Base-by-base conservation (phyloP, 2,797 vertebrate genomes). In the Phylloscopus collybita region DNA sequence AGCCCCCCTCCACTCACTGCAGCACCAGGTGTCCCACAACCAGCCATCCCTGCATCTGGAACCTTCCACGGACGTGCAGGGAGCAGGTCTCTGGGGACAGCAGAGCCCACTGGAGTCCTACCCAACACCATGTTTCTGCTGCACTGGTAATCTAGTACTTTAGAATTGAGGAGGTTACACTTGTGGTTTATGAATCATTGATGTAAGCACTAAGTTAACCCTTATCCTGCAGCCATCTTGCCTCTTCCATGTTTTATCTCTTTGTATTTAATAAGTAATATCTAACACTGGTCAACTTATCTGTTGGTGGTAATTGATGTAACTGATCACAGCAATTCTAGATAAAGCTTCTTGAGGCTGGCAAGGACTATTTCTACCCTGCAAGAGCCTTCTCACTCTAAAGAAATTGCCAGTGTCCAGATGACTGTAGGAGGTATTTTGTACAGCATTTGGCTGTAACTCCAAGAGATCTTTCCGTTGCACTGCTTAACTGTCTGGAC, bases 91-190 rank as follows among this genome's bases (percentile, higher is more conserved):
- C 42, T 29, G 26, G 51, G 54, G 74, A 65, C 23, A 38, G 45
- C 36, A 17, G 29, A n/a, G 18, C 1, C 1, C 0, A 0, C 29
- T 2, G 0, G 26, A 20, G 14, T 49, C 70, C 80, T 51, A n/a
- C 53, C 67, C 32, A 53, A 10, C 29, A 19, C 42, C 5, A 0
- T 4, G 13, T 30, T 78, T 59, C 62, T 91, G 67, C 47, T 25
- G 19, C 56, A 25, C 50, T 19, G 29, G 36, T 79, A 81, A 69
- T 75, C 44, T 17, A 15, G 16, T 34, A 21, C 49, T 67, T 51
- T 0, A 50, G 60, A 66, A 79, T 90, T 76, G 47, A 69, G 72
- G 80, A 80, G 72, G 51, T 73, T 42, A 62, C 27, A 32, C 1
- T 10, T 30, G 32, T 44, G 36, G 11, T 70, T 80, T 86, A 59